Evolutionary conservation across 2,888 invertebrate genomes (phyloP), one percentile per base, ranked within the genome.

Genomic region (Lithodes maja): DNA sequence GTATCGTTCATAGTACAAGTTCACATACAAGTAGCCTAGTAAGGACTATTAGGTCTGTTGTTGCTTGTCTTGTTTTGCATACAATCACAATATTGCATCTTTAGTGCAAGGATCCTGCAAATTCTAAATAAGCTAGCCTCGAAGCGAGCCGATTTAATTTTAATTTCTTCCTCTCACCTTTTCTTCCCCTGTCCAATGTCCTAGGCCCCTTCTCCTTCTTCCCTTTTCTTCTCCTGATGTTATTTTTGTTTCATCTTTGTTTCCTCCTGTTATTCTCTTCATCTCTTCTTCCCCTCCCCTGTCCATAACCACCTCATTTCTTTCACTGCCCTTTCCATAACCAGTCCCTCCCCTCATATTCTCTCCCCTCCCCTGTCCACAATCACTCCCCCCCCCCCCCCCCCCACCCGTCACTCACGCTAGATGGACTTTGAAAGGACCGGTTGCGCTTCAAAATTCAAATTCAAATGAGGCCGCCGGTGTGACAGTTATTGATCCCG

Each of bases 261-360:
- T 9, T 61, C 71, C 83, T 53, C 75, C 49, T 54, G 9, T 12
- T 50, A 49, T 69, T 50, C 50, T 15, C 52, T 69, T 33, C 61
- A 33, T 52, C 49, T 52, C 17, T 52, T 80, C 80, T 5, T 3
- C 61, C 5, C 12, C 61, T 61, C 61, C 12, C 1, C 12, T 61
- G 33, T 12, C 12, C 61, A 61, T 61, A n/a, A 17, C 33, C 33
- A 33, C 33, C 61, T 54, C 75, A 78, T 68, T 74, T 79, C 55
- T 77, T 61, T 55, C 77, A n/a, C 61, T 55, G 61, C 55, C 61
- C 68, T 12, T 74, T 61, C 49, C 77, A 33, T 0, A 33, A 55
- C 61, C 55, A 49, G 15, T 49, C 77, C 33, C 50, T 54, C 77
- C 54, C 54, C 85, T 85, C 85, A 17, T 68, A 49, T 68, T 61